Evolutionary conservation across 2,888 invertebrate species (phyloP).

Genomic region (Drosophila paramelanica): DNA sequence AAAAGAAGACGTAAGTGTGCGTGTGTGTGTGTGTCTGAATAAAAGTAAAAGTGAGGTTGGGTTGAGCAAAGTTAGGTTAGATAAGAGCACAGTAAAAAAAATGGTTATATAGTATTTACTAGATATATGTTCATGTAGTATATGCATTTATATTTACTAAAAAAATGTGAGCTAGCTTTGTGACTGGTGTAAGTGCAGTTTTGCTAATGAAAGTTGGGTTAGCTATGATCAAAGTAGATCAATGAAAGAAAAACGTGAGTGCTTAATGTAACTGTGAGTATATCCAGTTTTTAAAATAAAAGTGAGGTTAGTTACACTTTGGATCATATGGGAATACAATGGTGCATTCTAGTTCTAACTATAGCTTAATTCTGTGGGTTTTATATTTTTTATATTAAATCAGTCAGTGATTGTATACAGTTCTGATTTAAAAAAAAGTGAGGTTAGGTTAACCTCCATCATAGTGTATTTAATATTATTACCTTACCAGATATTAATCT

Average conservation of each 20-base stretch:
- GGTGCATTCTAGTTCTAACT: no score
- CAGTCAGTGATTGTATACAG: no score
- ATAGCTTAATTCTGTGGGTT: no score
- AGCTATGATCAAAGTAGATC: background rate
- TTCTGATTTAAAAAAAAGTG: background rate
- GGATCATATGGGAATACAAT: no score
- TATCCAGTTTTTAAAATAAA: background rate
- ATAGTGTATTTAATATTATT: background rate
- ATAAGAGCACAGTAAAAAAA: background rate
- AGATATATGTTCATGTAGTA: no score
- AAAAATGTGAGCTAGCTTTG: background rate
- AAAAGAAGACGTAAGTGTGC: constrained; percentile 93
- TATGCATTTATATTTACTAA: no score
- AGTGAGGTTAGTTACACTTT: background rate
- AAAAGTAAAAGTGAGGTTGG: constrained; percentile 14
- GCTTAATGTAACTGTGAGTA: background rate
- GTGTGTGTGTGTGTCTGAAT: no score
- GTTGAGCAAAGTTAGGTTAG: background rate
- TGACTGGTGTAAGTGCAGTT: background rate
- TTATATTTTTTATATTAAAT: no score
- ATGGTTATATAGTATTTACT: background rate
- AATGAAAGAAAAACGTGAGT: background rate
- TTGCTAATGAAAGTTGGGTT: background rate
- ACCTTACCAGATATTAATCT: no score
- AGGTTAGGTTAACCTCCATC: background rate